phyloP scores from a whole-genome alignment of 2,113 vertebrate genomes.

The Calidris pugnax region DNA sequence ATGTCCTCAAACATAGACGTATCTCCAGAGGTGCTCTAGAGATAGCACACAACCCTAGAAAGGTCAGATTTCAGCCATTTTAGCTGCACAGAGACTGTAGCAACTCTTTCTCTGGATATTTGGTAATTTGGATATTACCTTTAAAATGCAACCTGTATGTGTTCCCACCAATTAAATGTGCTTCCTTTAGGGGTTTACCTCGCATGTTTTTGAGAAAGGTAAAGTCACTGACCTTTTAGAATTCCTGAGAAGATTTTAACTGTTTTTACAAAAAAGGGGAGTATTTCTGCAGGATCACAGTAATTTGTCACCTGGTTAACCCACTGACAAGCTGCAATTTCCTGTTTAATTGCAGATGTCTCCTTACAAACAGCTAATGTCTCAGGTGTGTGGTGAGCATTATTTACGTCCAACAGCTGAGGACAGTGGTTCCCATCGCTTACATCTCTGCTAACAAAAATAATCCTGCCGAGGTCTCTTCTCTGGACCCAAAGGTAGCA shows the following conservation, averaged over 20 bases:
- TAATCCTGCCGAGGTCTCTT: neutral
- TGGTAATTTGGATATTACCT: neutral
- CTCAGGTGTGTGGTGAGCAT: neutral
- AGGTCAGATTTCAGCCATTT: neutral
- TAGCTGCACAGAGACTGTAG: neutral
- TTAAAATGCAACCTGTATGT: neutral
- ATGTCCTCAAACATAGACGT: neutral
- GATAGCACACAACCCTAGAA: neutral
- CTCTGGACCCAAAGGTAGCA: neutral
- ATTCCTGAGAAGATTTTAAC: neutral
- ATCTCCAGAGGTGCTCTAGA: neutral
- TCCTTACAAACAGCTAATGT: neutral
- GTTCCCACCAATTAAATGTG: neutral
- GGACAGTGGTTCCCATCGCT: neutral
- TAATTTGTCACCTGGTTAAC: conserved; percentile 27
- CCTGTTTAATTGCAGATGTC: neutral
- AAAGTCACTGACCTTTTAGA: neutral
- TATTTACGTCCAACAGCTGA: neutral
- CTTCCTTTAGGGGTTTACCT: neutral
- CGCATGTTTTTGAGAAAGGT: neutral
- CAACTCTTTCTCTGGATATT: neutral
- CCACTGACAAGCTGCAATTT: conserved; percentile 1
- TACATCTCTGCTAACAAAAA: neutral
- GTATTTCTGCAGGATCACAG: neutral
- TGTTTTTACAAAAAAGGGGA: neutral